Evolutionary conservation across 2,888 invertebrate species (phyloP), one percentile per base, ranked within the genome.

Genomic region (Cabera pusaria): DNA sequence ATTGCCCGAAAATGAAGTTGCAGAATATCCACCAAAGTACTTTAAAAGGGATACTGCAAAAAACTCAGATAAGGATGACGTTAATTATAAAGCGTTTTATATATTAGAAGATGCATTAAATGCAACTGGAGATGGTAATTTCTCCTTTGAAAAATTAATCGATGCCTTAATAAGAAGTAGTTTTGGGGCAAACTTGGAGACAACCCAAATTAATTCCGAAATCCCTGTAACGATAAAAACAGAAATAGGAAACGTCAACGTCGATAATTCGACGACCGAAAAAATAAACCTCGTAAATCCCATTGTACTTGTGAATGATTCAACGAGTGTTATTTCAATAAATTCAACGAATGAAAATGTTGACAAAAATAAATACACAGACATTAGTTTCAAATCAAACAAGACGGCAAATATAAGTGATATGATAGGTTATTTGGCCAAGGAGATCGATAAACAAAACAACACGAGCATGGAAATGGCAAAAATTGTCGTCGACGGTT

Each of bases 401-500:
- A 56, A 40, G 10, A 60, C 59, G 4, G 53, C 52, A 7, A 49
- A 53, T 3, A 46, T 66, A 6, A 63, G 50, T 19, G 58, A 74
- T 23, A 64, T 73, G 56, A 82, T 82, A 5, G 59, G 59, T 6
- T 60, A 46, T 8, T 32, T 82, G 20, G 67, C 78, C 0, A 72
- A 75, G 24, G 54, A 64, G 35, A 83, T 82, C 34, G 80, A 83
- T 2, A 58, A 54, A 40, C 72, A 75, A 32, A 82, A 81, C 44
- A 76, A 80, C 27, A 68, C 67, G 0, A 80, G 69, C 24, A 51
- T 78, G 42, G 69, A 77, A 51, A 59, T 73, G 21, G 66, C 73
- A 34, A 64, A 61, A 39, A 51, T 55, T 11, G 27, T 64, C 20
- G 44, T 61, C 1, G 33, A 44, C n/a, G 41, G 49, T 8, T 39